Base-by-base conservation (phyloP, 1,140 invertebrate genomes). In the Akabosia matsudoensis region DNA sequence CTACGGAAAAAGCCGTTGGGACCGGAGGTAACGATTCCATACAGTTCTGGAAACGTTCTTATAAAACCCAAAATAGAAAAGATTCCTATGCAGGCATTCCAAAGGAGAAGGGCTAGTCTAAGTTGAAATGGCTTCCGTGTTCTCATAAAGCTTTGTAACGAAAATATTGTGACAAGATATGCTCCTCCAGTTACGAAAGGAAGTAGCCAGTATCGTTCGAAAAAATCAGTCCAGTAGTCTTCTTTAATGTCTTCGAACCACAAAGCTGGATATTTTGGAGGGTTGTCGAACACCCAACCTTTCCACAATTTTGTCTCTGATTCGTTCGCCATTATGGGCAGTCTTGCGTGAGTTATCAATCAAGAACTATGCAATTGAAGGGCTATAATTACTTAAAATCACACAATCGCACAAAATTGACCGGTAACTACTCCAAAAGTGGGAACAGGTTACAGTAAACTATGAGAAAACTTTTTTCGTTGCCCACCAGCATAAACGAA, bases 171-270 rank as follows among this genome's bases (percentile, higher is more conserved):
- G 16, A 67, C 16, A 22, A 77, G 54, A 33, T 77, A 77, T 4
- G 37, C 33, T 13, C 56, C 54, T 26, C 52, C 52, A 0, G 30
- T 31, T 31, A 34, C 64, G 22, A 73, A 73, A 4, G 76, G 76
- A 31, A 73, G 22, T 31, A 72, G 61, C 76, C 76, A 77, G 51
- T 77, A 54, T 10, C 16, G n/a, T 28, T 54, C 33, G 28, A 73
- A 61, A 16, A 70, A 64, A 1, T 74, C 52, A 14, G 33, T 67
- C 76, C 76, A 77, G 2, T 37, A 70, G 3, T 67, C 26, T 22
- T 67, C 26, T 16, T 77, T 30, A 16, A 73, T 56, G n/a, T 67
- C 22, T 67, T 77, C 76, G 30, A 77, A 77, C 76, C 72, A 73
- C 16, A 74, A 45, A 1, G 30, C 18, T 7, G 67, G 26, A 74